Conservation (phyloP, 2,113 vertebrate species). For the Nipponia nippon region DNA sequence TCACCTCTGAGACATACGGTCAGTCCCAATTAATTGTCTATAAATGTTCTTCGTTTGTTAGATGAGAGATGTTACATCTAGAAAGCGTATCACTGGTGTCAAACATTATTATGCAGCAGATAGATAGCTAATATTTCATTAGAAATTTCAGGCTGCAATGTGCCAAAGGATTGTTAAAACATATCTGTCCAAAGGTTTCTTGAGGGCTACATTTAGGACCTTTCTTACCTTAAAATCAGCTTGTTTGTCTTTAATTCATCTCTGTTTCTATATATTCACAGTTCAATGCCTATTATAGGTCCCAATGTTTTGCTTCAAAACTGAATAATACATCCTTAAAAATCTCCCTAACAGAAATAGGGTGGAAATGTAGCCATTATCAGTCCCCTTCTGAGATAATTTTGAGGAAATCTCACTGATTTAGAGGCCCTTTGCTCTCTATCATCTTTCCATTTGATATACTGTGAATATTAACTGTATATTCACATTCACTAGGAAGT, state of each 20-base stretch:
- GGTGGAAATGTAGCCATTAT: background rate
- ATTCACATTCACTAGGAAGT: background rate
- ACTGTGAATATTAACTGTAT: background rate
- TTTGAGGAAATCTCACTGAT: background rate
- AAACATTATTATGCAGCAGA: background rate
- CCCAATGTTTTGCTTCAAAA: background rate
- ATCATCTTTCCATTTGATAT: background rate
- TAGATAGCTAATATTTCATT: background rate
- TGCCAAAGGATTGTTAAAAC: background rate
- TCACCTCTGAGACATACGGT: background rate
- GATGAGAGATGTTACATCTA: background rate
- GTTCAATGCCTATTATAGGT: background rate
- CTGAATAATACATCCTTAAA: background rate
- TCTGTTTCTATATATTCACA: background rate
- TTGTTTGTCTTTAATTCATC: background rate
- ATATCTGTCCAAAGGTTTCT: background rate
- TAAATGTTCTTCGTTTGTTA: background rate
- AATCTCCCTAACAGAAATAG: background rate
- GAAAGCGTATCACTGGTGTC: rapidly evolving
- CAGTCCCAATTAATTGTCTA: background rate
- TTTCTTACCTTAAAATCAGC: background rate
- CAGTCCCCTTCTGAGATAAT: background rate
- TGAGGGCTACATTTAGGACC: background rate
- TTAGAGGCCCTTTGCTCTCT: background rate
- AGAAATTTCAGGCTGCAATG: background rate